phyloP scores from a whole-genome alignment of 2,113 vertebrate genomes.

The Thunnus thynnus region DNA sequence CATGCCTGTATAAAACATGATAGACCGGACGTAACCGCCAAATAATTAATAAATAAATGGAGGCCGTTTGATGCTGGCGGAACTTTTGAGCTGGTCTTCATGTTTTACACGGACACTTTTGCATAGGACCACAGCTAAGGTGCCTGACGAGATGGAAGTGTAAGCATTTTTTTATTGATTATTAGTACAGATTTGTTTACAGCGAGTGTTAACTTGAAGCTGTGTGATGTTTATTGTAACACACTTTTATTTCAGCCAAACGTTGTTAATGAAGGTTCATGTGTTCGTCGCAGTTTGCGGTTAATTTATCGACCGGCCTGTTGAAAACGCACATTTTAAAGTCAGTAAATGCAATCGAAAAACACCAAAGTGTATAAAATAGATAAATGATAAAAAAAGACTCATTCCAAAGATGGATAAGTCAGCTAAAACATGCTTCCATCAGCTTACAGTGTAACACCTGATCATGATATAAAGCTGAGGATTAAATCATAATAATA shows the following conservation, averaged over 20 bases:
- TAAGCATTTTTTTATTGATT: constrained; percentile 29
- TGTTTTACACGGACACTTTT: constrained; percentile 56
- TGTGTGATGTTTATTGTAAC: not conserved
- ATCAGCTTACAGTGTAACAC: no score
- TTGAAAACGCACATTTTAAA: not conserved
- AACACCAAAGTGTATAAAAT: no score
- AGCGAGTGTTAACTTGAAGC: rapidly evolving
- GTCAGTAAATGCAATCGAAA: no score
- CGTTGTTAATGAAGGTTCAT: not conserved
- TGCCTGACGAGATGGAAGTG: constrained; percentile 72
- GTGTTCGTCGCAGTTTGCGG: not conserved
- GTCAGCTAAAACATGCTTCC: no score
- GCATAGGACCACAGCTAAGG: not conserved
- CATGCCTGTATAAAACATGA: no score
- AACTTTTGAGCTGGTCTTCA: not conserved
- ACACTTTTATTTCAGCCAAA: not conserved
- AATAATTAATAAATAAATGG: not conserved
- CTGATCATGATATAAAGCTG: no score
- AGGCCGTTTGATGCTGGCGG: not conserved
- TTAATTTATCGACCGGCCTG: not conserved
- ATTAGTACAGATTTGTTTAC: not conserved
- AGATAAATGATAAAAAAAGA: no score
- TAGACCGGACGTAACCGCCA: no score
- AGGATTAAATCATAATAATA: no score
- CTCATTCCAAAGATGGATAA: no score